Percentiles rank a stretch among this genome's conserved stretches.
Conservation (phyloP, 2,113 vertebrate genomes). For the Gnathonemus echidnorhynchus region DNA sequence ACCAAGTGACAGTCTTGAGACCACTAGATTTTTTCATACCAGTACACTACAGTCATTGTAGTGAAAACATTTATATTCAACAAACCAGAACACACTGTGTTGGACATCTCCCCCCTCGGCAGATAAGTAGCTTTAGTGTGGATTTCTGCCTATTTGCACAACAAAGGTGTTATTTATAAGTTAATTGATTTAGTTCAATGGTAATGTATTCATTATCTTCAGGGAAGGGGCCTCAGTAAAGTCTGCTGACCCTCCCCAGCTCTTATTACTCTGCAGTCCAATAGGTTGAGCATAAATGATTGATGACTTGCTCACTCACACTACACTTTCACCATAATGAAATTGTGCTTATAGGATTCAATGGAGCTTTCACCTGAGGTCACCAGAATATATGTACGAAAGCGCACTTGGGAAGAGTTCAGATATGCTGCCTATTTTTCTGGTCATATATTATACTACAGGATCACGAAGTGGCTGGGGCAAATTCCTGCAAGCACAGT, state of each 20-base stretch:
- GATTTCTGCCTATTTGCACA: not conserved
- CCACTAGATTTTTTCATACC: not conserved
- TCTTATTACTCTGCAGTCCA: not conserved
- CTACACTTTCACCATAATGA: not conserved
- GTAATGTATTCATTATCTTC: not conserved
- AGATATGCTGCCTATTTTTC: not conserved
- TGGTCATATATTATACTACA: not conserved
- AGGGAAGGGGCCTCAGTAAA: not conserved
- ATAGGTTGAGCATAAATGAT: not conserved
- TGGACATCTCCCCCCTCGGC: not conserved
- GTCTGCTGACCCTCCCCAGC: not conserved
- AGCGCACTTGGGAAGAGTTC: not conserved
- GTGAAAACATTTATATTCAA: not conserved
- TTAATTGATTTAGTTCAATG: not conserved
- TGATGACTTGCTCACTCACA: not conserved
- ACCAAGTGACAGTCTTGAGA: not conserved
- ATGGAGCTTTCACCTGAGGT: not conserved
- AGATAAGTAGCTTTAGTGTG: not conserved
- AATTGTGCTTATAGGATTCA: not conserved
- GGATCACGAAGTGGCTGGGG: not conserved
- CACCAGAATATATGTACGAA: not conserved
- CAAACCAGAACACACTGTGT: not conserved
- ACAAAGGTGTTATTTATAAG: conserved; percentile 9
- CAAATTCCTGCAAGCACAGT: not conserved
- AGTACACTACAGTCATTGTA: not conserved